Evolutionary conservation across 1,140 invertebrate genomes (phyloP), one percentile per base, ranked within the genome.

Genomic region (Melanaphis sacchari): DNA sequence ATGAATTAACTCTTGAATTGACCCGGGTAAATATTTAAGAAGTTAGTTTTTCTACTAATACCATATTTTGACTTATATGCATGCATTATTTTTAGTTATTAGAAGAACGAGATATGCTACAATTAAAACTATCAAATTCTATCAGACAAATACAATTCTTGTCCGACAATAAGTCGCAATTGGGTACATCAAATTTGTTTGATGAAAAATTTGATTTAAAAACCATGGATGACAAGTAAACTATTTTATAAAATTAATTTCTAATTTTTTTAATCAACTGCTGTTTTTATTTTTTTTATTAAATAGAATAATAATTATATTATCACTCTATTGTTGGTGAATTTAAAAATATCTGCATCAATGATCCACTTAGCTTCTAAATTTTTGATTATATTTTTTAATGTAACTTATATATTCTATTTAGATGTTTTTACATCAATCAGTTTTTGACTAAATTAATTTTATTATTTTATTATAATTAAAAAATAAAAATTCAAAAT

Each of bases 1-100:
- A 99, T 94, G 98, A 99, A 95, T 96, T 99, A 84, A 98, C 98
- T 0, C 96, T 97, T 94, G 98, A 98, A 95, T 95, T 98, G 52
- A 97, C 97, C 94, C 97, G 97, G 95, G 95, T 96, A 94, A 49
- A 88, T 88, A 36, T 52, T 26, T 85, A 43, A n/a, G n/a, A 85
- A 18, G 4, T 76, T n/a, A 76, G 36, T 76, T 66, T 43, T 18
- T 93, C 54, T 40, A 40, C 52, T n/a, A 36, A 22, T n/a, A 38
- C 26, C 7, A 54, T 18, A 11, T 76, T 93, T 85, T 89, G 93
- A 26, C 94, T 26, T 93, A 85, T 40, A 43, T 36, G 8, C 66
- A 31, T 18, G 8, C 41, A 7, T 91, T 94, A 41, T 94, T 93
- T 94, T 82, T 94, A 96, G 95, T 95, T 98, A 38, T 95, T 98